Conservation (phyloP, 2,797 vertebrate genomes). For the Pygocentrus nattereri region DNA sequence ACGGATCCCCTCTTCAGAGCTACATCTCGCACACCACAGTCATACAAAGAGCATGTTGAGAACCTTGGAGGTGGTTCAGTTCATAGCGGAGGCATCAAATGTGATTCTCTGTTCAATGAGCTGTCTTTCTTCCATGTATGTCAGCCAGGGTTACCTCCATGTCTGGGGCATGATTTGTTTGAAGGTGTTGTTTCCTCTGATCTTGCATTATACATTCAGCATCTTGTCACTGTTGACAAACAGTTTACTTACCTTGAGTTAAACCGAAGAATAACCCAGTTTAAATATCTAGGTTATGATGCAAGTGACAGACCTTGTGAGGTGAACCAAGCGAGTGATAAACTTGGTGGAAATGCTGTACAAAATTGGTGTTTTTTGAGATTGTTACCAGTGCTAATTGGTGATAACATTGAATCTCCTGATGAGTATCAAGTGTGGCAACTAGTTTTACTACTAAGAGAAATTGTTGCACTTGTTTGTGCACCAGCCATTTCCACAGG, state of each 20-base stretch:
- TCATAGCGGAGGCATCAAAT: too few relatives aligned
- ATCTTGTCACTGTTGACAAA: constrained; percentile 32
- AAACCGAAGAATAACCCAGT: too few relatives aligned
- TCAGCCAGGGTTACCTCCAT: background rate
- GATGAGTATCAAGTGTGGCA: constrained; percentile 32
- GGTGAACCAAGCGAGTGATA: constrained; percentile 9
- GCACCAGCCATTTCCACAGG: too few relatives aligned
- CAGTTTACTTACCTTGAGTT: too few relatives aligned
- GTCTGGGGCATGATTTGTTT: constrained; percentile 50
- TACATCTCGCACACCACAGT: background rate
- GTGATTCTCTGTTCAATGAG: too few relatives aligned
- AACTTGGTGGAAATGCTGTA: constrained; percentile 24
- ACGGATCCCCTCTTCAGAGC: background rate
- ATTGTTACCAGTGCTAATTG: too few relatives aligned
- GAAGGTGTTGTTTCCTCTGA: constrained; percentile 40
- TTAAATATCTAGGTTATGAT: too few relatives aligned
- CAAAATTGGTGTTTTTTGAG: constrained; percentile 54
- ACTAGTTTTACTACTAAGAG: constrained; percentile 27
- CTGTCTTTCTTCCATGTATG: background rate
- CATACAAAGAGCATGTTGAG: background rate
- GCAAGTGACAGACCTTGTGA: constrained; percentile 40
- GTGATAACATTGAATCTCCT: too few relatives aligned
- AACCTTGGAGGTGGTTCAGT: too few relatives aligned
- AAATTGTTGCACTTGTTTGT: constrained; percentile 33
- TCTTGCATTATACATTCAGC: constrained; percentile 33